Conservation (phyloP, 2,113 vertebrate species). For the Misgurnus anguillicaudatus region DNA sequence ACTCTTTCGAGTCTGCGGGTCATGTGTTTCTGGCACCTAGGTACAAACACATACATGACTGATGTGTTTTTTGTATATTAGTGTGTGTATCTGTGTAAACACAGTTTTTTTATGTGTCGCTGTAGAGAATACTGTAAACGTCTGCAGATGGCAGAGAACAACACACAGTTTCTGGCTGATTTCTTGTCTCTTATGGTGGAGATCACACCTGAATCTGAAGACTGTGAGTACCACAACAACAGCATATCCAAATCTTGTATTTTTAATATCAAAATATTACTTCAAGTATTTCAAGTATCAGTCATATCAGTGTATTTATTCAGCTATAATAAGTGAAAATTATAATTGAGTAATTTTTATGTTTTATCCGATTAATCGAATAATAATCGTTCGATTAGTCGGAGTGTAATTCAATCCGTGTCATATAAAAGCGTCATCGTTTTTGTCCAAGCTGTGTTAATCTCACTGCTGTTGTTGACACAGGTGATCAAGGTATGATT, state of each 20-base stretch:
- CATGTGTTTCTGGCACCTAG: constrained; percentile 98
- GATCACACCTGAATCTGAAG: constrained; percentile 94
- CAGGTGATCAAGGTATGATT: constrained; percentile 92
- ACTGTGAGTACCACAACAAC: constrained; percentile 81
- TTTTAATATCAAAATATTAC: background rate
- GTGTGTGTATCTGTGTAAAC: constrained; percentile 18
- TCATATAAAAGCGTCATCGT: too few species aligned
- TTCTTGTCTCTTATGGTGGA: constrained; percentile 97
- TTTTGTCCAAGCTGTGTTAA: too few species aligned
- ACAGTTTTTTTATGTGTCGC: constrained; percentile 32
- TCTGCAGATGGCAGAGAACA: constrained; percentile 94
- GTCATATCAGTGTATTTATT: too few species aligned
- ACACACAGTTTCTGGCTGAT: constrained; percentile 97
- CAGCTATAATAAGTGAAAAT: too few species aligned
- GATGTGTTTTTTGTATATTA: background rate
- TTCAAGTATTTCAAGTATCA: too few species aligned
- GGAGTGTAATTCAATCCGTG: too few species aligned
- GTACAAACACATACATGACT: constrained; percentile 67
- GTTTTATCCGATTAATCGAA: too few species aligned
- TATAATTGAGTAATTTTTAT: too few species aligned
- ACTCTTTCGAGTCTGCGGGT: constrained; percentile 94
- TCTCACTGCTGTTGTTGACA: too few species aligned
- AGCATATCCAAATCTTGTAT: background rate
- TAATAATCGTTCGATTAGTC: too few species aligned
- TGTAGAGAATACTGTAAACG: constrained; percentile 96